Evolutionary conservation across 1,140 invertebrate genomes (phyloP).

Genomic region (Apocrypta bakeri): DNA sequence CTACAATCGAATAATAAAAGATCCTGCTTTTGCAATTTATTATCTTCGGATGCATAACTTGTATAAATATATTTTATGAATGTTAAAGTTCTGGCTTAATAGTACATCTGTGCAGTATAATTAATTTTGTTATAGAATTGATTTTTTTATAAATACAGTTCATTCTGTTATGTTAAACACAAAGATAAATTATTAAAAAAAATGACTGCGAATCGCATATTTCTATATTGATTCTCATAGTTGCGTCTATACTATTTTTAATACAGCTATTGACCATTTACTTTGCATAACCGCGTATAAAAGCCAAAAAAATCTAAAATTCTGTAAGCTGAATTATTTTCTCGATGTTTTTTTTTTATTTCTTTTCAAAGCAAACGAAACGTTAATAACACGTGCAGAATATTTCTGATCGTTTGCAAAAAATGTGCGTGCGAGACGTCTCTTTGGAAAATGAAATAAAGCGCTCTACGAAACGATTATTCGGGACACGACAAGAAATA

Average conservation of each 20-base stretch:
- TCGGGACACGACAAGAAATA: slow-evolving; percentile 35
- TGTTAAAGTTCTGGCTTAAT: too few species aligned
- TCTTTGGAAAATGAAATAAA: slow-evolving; percentile 29
- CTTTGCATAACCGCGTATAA: neutral
- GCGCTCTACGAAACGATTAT: slow-evolving; percentile 28
- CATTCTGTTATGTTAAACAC: too few species aligned
- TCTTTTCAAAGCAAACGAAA: slow-evolving; percentile 23
- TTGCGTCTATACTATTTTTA: neutral
- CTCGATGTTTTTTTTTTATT: neutral
- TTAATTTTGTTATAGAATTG: too few species aligned
- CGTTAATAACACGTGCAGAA: slow-evolving; percentile 35
- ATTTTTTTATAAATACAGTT: too few species aligned
- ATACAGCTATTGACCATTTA: neutral
- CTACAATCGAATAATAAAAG: slow-evolving; percentile 31
- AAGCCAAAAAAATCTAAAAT: slow-evolving; percentile 42
- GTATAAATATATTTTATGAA: too few species aligned
- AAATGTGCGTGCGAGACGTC: slow-evolving; percentile 38
- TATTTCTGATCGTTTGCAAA: neutral
- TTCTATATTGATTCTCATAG: neutral
- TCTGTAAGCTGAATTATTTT: slow-evolving; percentile 7
- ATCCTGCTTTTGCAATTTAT: too few species aligned
- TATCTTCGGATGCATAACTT: too few species aligned
- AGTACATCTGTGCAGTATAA: too few species aligned
- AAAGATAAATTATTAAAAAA: slow-evolving; percentile 9
- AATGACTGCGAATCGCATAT: neutral